Evolutionary conservation across 2,888 invertebrate species (phyloP).

Genomic region (Stenoptilia bipunctidactyla): DNA sequence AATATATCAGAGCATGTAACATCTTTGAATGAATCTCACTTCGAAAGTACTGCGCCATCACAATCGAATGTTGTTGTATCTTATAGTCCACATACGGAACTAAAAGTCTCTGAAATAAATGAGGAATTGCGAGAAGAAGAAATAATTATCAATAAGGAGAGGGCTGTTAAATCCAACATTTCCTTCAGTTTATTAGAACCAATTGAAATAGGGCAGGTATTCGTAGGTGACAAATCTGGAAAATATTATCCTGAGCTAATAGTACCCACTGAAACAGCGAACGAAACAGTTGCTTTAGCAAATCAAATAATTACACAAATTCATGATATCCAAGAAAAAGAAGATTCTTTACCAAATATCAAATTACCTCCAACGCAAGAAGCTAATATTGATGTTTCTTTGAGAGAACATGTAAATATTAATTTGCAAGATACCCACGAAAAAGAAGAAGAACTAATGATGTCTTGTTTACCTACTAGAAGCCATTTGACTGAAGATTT

Average conservation of each 20-base stretch:
- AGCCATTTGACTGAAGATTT: slow-evolving; percentile 40
- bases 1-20: slow-evolving; percentile 73
- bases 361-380: slow-evolving; percentile 73
- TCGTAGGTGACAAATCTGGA: slow-evolving; percentile 78
- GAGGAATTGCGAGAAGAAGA: slow-evolving; percentile 73
- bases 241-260: slow-evolving; percentile 85
- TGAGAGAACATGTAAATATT: slow-evolving; percentile 74
- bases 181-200: slow-evolving; percentile 75
- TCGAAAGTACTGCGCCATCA: slow-evolving; percentile 57
- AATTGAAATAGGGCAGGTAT: slow-evolving; percentile 76
- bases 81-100: slow-evolving; percentile 72
- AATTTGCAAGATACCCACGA: slow-evolving; percentile 71
- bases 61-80: slow-evolving; percentile 67
- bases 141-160: slow-evolving; percentile 36
- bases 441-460: slow-evolving; percentile 72
- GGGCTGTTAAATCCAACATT: slow-evolving; percentile 68
- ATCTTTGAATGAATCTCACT: slow-evolving; percentile 72
- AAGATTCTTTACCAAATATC: slow-evolving; percentile 72
- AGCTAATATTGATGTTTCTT: slow-evolving; percentile 71
- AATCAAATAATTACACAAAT: slow-evolving; percentile 76
- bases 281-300: slow-evolving; percentile 74
- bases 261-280: slow-evolving; percentile 83
- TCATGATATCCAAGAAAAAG: slow-evolving; percentile 77
- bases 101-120: slow-evolving; percentile 75
- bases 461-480: slow-evolving; percentile 32